Conservation (phyloP, 2,113 vertebrate genomes). For the Butorides virescens region DNA sequence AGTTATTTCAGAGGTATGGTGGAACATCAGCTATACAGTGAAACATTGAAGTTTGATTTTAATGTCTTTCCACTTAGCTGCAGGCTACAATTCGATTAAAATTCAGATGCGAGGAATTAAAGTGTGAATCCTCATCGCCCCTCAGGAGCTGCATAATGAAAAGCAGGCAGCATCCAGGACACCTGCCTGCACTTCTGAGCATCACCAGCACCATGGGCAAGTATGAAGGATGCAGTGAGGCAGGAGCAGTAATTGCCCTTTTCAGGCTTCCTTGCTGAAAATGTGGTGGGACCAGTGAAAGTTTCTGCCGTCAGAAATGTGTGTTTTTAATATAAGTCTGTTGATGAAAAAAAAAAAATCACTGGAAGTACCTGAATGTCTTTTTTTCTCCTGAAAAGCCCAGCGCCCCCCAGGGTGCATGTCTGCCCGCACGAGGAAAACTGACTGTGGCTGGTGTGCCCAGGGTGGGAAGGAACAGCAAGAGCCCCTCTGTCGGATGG, state of each 20-base stretch:
- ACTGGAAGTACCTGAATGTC: not conserved
- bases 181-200: not conserved
- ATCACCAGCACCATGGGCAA: not conserved
- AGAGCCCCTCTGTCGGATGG: not conserved
- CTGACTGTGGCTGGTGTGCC: accelerated
- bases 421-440: not conserved
- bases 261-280: not conserved
- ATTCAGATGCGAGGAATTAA: conserved; percentile 29
- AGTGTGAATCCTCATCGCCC: not conserved
- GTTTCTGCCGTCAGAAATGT: not conserved
- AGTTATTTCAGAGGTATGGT: conserved; percentile 19
- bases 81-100: conserved; percentile 53
- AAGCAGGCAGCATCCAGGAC: not conserved
- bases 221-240: not conserved
- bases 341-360: not conserved
- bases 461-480: not conserved
- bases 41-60: conserved; percentile 41
- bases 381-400: not conserved
- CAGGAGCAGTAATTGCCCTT: not conserved
- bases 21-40: not conserved
- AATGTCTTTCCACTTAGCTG: conserved; percentile 46
- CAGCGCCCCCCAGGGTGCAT: too few relatives aligned
- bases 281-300: not conserved
- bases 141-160: not conserved
- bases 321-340: not conserved